Conservation (phyloP, 2,113 vertebrate genomes). For the Halichoerus grypus region DNA sequence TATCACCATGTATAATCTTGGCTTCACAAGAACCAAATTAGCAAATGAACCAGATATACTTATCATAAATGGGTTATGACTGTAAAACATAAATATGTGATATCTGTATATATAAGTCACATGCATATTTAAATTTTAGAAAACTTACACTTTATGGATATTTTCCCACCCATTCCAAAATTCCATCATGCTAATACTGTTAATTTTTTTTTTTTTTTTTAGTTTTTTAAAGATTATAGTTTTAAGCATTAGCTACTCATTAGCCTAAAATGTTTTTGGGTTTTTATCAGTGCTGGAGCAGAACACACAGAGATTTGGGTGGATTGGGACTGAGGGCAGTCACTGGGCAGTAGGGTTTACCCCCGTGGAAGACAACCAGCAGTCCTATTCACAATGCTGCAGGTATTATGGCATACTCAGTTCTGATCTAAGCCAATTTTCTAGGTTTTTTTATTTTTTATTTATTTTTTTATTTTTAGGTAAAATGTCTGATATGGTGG, state of each 20-base stretch:
- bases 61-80: neutral
- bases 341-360: neutral
- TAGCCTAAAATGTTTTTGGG: neutral
- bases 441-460: neutral
- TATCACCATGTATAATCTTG: neutral
- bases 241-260: neutral
- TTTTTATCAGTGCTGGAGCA: neutral
- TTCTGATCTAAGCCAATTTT: neutral
- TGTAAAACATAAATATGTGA: neutral
- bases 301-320: neutral
- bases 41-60: neutral
- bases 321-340: neutral
- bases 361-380: neutral
- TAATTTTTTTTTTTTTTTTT: neutral
- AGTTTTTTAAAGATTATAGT: conserved; percentile 31
- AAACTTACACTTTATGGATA: neutral
- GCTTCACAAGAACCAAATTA: neutral
- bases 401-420: neutral
- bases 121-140: conserved; percentile 48
- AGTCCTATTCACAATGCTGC: neutral
- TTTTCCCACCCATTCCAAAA: neutral
- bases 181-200: neutral
- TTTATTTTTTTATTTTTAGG: neutral
- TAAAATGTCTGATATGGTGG: neutral
- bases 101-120: neutral